Percentiles rank a stretch among this genome's conserved stretches.
Conservation (phyloP, 2,113 vertebrate genomes). For the Crotalus helleri region DNA sequence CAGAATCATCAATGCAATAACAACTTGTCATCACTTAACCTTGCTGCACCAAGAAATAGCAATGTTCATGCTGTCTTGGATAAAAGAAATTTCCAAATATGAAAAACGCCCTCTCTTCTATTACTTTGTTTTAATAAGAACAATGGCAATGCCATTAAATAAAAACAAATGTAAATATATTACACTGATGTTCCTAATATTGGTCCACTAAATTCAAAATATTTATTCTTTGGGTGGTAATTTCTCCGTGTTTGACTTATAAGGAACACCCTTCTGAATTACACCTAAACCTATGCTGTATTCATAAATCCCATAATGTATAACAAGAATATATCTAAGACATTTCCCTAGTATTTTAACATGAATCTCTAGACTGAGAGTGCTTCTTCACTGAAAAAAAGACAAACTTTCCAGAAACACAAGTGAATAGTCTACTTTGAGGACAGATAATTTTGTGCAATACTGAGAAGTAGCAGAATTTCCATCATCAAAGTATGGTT, state of each 20-base stretch:
- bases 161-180: neutral
- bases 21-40: constrained; percentile 63
- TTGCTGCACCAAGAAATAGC: constrained; percentile 54
- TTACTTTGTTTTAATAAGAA: neutral
- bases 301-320: neutral
- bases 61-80: constrained; percentile 25
- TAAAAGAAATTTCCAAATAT: constrained; percentile 53
- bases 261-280: neutral
- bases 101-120: constrained; percentile 46
- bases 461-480: neutral
- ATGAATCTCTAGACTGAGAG: neutral
- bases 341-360: neutral
- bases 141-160: constrained; percentile 7
- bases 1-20: constrained; percentile 36
- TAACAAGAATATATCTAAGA: neutral
- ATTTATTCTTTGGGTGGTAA: neutral
- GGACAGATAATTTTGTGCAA: neutral
- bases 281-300: neutral
- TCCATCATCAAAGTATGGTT: neutral
- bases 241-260: neutral
- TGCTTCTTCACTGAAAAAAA: neutral
- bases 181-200: neutral
- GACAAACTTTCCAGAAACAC: neutral
- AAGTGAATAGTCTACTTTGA: neutral
- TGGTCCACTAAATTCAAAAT: neutral